phyloP scores from a whole-genome alignment of 2,113 vertebrate genomes.

The Chauna torquata region DNA sequence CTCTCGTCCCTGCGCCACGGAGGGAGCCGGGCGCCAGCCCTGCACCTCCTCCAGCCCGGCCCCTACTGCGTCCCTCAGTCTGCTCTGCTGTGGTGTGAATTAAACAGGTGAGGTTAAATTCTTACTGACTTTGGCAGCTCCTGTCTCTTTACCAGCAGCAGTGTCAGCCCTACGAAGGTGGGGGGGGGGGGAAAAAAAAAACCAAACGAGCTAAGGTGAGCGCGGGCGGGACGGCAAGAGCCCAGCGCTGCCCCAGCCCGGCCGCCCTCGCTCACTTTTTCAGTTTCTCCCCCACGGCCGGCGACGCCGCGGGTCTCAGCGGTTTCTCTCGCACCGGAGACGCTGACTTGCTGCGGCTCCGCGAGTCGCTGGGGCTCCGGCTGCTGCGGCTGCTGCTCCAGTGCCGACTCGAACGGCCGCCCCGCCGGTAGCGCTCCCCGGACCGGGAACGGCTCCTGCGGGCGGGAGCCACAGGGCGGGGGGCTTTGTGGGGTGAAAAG shows the following conservation, averaged over 20 bases:
- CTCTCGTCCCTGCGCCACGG: too few relatives aligned
- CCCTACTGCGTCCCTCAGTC: too few relatives aligned
- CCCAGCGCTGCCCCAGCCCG: too few relatives aligned
- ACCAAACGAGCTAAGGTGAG: too few relatives aligned
- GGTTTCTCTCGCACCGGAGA: conserved; percentile 78
- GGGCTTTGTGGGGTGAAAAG: too few relatives aligned
- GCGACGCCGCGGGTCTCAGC: not conserved
- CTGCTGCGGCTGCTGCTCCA: conserved; percentile 83
- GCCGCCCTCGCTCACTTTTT: too few relatives aligned
- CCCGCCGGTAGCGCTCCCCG: conserved; percentile 77
- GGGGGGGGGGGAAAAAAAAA: too few relatives aligned
- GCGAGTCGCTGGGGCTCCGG: conserved; percentile 77
- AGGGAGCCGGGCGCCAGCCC: too few relatives aligned
- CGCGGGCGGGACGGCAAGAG: too few relatives aligned
- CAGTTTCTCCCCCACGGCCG: too few relatives aligned
- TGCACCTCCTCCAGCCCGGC: too few relatives aligned
- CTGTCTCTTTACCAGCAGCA: conserved; percentile 95
- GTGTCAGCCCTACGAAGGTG: conserved; percentile 82
- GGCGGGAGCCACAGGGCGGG: accelerated
- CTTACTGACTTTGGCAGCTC: conserved; percentile 99
- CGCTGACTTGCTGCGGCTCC: conserved; percentile 80
- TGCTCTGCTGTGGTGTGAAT: too few relatives aligned
- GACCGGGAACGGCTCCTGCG: conserved; percentile 83
- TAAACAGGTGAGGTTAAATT: conserved; percentile 92
- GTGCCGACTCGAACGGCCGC: conserved; percentile 69